These are phyloP conservation scores for Dromococcyx pavoninus DNA, from an alignment of 2,797 vertebrate genomes.

Conservation along the genomic window DNA sequence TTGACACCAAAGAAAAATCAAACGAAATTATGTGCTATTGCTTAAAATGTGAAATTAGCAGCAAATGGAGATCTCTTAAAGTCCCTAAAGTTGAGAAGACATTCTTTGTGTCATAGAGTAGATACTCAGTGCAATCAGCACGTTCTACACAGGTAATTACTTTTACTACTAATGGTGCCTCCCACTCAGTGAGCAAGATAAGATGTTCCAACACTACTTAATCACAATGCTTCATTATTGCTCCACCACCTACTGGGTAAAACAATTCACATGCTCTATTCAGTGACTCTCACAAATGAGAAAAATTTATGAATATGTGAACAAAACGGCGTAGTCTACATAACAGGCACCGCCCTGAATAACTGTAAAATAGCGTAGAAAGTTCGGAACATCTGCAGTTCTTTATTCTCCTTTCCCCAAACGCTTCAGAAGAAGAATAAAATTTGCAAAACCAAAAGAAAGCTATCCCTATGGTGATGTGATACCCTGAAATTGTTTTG, in stretches of 20 bases:
- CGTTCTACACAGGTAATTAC: conserved; percentile 85
- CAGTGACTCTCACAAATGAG: conserved; percentile 77
- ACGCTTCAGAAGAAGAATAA: neutral
- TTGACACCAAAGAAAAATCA: conserved; percentile 24
- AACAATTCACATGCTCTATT: conserved; percentile 80
- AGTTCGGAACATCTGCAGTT: conserved; percentile 43
- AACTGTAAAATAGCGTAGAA: conserved; percentile 2
- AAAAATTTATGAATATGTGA: conserved; percentile 79
- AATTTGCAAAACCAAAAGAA: conserved; percentile 3
- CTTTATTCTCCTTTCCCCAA: neutral
- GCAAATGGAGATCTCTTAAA: conserved; percentile 68
- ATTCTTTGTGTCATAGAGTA: conserved; percentile 70
- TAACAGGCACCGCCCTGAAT: conserved; percentile 32
- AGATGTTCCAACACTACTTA: conserved; percentile 87
- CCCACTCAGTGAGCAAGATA: conserved; percentile 83
- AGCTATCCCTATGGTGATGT: neutral
- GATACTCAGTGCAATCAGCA: conserved; percentile 84
- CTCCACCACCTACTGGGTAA: conserved; percentile 83
- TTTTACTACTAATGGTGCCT: conserved; percentile 93
- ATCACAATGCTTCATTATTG: conserved; percentile 89
- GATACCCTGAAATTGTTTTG: conserved; percentile 16
- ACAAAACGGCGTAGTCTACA: conserved; percentile 52
- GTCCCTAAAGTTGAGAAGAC: conserved; percentile 63
- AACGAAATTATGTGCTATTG: conserved; percentile 57
- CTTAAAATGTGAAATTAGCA: conserved; percentile 71